Evolutionary conservation across 2,888 invertebrate species (phyloP), one percentile per base, ranked within the genome.

Genomic region (Amaurobius ferox): DNA sequence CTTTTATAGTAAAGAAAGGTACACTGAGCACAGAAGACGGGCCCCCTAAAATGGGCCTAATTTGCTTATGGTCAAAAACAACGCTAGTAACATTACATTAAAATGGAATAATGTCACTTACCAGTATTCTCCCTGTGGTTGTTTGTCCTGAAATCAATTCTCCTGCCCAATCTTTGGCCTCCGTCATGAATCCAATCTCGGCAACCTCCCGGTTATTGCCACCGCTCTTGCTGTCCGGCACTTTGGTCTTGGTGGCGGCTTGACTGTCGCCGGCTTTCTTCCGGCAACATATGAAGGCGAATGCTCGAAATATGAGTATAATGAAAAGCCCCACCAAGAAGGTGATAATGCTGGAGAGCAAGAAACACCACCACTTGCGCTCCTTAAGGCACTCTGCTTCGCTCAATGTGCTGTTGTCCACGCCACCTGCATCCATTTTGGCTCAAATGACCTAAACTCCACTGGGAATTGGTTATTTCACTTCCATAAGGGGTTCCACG

Each of bases 91-190:
- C n/a, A n/a, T n/a, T n/a, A n/a, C n/a, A n/a, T n/a, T n/a, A n/a
- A n/a, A n/a, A n/a, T n/a, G n/a, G n/a, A n/a, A n/a, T n/a, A n/a
- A n/a, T n/a, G n/a, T n/a, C 86, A 94, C 96, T 95, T 92, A 97
- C 97, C 94, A 98, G 94, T 93, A 98, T 98, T 92, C 99, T 94
- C 92, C 99, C 99, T 91, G 99, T 99, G 92, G 98, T 98, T 91
- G 98, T 98, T 93, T 99, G 99, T 91, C 99, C 99, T 91, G 99
- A 99, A 93, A 99, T 99, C 92, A 99, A 96, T 93, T 99, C 99
- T 92, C 99, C 99, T 92, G 99, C 99, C 99, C 99, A 99, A 93
- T 99, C 99, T 94, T 99, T 99, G 92, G 99, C 99, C 94, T 99
- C 99, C 92, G 99, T 99, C 96, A 99, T 97, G 95, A 99, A 99